phyloP scores from a whole-genome alignment of 2,888 invertebrate species.

The Trichacis sp. region DNA sequence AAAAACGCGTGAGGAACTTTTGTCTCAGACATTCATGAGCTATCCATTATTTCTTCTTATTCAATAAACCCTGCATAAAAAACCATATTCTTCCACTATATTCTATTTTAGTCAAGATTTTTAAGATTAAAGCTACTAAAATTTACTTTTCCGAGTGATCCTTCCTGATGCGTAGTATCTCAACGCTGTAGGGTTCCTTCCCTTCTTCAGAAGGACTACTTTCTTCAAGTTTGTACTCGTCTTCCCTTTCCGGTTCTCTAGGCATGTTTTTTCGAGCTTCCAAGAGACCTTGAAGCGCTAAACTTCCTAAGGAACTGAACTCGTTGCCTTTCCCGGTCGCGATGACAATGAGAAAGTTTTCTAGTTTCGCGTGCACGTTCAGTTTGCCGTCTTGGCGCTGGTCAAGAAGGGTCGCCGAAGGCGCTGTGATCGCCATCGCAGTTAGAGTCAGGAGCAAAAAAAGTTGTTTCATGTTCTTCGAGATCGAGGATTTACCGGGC shows the following conservation, averaged over 20 bases:
- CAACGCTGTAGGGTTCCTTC: conserved; percentile 47
- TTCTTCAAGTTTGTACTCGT: conserved; percentile 34
- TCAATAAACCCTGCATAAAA: too few relatives aligned
- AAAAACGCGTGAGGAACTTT: too few relatives aligned
- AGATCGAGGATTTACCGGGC: too few relatives aligned
- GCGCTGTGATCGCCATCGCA: conserved; percentile 55
- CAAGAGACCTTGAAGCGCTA: conserved; percentile 20
- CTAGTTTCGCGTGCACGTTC: conserved; percentile 80
- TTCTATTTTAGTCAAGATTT: too few relatives aligned
- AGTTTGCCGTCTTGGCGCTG: conserved; percentile 83
- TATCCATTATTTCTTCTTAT: too few relatives aligned
- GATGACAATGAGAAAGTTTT: conserved; percentile 80
- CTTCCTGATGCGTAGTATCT: conserved; percentile 40
- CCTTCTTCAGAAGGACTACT: conserved; percentile 33
- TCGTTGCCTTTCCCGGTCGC: conserved; percentile 64
- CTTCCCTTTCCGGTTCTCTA: not conserved
- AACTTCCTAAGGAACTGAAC: conserved; percentile 24
- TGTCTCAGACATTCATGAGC: too few relatives aligned
- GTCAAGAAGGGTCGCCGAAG: conserved; percentile 71
- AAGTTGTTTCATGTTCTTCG: conserved; percentile 32
- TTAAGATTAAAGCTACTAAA: too few relatives aligned
- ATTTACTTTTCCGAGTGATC: conserved; percentile 18
- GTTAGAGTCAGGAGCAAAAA: conserved; percentile 15
- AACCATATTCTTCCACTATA: too few relatives aligned
- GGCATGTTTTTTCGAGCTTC: not conserved